Base-by-base conservation (phyloP, 1,140 invertebrate genomes). In the Drosophila virilis region DNA sequence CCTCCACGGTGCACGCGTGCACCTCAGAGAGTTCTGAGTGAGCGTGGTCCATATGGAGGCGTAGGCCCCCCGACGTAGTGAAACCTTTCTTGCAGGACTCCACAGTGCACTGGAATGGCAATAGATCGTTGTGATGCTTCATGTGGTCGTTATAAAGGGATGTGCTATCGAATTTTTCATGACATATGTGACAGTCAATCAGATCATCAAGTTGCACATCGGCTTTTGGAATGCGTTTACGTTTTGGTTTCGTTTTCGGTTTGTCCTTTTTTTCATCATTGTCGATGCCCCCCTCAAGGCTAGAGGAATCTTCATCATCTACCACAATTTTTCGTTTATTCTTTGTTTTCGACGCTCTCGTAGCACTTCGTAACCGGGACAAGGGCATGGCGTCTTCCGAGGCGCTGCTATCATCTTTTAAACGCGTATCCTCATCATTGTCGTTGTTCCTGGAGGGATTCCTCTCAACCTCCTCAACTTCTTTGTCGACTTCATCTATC, bases 101-200 rank as follows among this genome's bases (percentile, higher is more conserved):
- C 1, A 91, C 88, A 32, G 67, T 76, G 46, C 91, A 92, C 58
- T 91, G 91, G 74, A 83, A 91, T 8, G 91, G 91, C 51, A 91
- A 45, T 15, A 90, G 66, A 66, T 91, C 91, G 42, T 91, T 90
- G 48, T 92, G 91, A 22, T 90, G 78, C 38, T 86, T 86, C 91
- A 92, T 92, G 28, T 92, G 91, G 38, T 91, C 88, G 54, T 91
- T 77, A 35, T 91, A 92, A 12, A 78, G 71, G 4, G 78, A 75
- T 1, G 81, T 69, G 67, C 81, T 91, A 43, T 91, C 84, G 43
- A 91, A 91, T 15, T 81, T 91, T 59, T 92, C 77, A 45, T 92
- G 81, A 40, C 91, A 92, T 22, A 92, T 91, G 52, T 92, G 90
- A 42, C 91, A 92, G 9, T 91, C 91, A 17, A 91, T 90, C 1